Evolutionary conservation across 2,888 invertebrate species (phyloP), one percentile per base, ranked within the genome.

Genomic region (Phorcus lineatus): DNA sequence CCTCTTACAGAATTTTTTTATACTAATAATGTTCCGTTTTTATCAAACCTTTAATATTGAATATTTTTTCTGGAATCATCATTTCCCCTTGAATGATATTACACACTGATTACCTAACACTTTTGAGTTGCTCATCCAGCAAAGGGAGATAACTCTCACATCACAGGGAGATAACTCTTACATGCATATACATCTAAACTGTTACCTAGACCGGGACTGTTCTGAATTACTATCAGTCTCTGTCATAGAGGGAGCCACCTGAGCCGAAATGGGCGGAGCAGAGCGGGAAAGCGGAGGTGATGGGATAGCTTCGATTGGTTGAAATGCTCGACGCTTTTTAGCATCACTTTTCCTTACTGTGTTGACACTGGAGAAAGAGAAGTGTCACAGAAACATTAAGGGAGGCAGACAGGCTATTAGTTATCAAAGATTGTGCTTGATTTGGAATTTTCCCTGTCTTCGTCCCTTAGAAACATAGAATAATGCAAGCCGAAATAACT

Each of bases 261-360:
- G 77, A 13, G 80, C 77, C 13, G 83, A 82, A 53, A 84, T 81
- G 55, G 84, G 86, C 67, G 82, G 86, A 81, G 67, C 74, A 24
- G 55, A 66, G 62, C 74, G 74, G 79, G 53, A 66, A 53, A 62
- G 82, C 40, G 47, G 31, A 66, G 67, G 77, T 53, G 55, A 28
- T 74, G 74, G 66, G 81, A 80, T 19, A 82, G 86, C 52, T 76
- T 75, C 79, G 52, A 82, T 80, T 62, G 81, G 74, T 78, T 88
- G 88, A 80, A 85, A 86, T 24, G 88, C 88, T 79, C 85, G 87
- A 76, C 88, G 81, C 82, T 90, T 91, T 84, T 89, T 88, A 16
- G 90, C 87, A 83, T 90, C 89, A 85, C 89, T 90, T 86, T 91
- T 91, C 86, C 88, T 87, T 52, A 92, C 91, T n/a, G 91, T 92